These are phyloP conservation scores for Eclectus roratus DNA, from an alignment of 2,113 vertebrate genomes.

Conservation along the genomic window DNA sequence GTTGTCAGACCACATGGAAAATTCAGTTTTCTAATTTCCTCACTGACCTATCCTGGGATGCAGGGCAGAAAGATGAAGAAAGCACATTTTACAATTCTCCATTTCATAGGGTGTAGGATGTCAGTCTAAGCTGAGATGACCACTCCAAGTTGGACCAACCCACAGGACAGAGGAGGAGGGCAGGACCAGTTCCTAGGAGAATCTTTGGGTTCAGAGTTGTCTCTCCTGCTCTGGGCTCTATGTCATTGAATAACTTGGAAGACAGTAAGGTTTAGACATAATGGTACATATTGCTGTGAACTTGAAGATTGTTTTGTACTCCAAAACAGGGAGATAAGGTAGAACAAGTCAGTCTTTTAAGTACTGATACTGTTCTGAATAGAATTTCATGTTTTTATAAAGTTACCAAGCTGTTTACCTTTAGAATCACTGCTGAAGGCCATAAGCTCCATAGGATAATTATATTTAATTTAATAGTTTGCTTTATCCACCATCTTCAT, in stretches of 20 bases:
- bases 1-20: background rate
- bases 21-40: background rate
- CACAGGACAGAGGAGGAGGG: background rate
- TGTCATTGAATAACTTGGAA: background rate
- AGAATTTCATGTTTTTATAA: background rate
- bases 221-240: background rate
- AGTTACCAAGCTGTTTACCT: background rate
- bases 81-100: background rate
- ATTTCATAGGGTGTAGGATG: accelerated
- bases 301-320: background rate
- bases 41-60: background rate
- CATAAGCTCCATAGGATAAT: background rate
- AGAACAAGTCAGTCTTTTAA: background rate
- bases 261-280: background rate
- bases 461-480: background rate
- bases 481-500: background rate
- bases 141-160: background rate
- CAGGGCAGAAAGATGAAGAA: background rate
- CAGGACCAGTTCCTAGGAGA: background rate
- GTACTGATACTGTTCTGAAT: background rate
- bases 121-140: background rate
- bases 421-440: background rate
- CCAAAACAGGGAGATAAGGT: background rate
- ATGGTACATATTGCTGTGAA: background rate
- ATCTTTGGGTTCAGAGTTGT: background rate